phyloP scores from a whole-genome alignment of 2,888 invertebrate genomes.

The Hypselothyrea guttata region DNA sequence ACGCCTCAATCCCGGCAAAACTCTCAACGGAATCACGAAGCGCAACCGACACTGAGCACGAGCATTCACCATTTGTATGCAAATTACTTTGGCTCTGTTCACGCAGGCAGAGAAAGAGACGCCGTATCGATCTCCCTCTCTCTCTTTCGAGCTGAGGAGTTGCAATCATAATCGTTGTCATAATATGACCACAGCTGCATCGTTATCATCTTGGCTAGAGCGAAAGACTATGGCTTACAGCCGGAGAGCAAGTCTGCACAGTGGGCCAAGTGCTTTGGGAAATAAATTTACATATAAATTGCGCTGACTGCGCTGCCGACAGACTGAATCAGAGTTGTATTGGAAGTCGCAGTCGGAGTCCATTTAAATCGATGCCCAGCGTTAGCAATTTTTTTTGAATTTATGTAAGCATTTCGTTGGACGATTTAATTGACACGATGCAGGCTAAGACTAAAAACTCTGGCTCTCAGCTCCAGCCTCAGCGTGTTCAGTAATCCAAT shows the following conservation, averaged over 20 bases:
- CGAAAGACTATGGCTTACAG: no score
- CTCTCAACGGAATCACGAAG: slow-evolving; percentile 71
- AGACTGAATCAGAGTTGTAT: not conserved
- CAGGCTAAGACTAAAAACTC: slow-evolving; percentile 35
- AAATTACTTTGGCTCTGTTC: slow-evolving; percentile 54
- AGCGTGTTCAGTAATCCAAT: slow-evolving; percentile 71
- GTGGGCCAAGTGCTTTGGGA: slow-evolving; percentile 18
- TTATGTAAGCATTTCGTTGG: slow-evolving; percentile 78
- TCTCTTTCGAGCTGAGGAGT: no score
- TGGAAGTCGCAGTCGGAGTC: slow-evolving; percentile 22
- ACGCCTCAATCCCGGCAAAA: slow-evolving; percentile 34
- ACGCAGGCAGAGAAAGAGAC: slow-evolving; percentile 3
- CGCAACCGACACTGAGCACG: slow-evolving; percentile 73
- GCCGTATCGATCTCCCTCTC: not conserved
- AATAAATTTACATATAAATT: slow-evolving; percentile 77
- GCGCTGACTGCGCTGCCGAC: slow-evolving; percentile 47
- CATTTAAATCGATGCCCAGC: slow-evolving; percentile 78
- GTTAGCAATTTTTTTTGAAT: slow-evolving; percentile 77
- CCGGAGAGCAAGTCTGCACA: not conserved
- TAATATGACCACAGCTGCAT: slow-evolving; percentile 62
- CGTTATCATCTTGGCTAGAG: slow-evolving; percentile 64
- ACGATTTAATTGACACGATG: slow-evolving; percentile 74
- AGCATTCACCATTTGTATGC: slow-evolving; percentile 77
- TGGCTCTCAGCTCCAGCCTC: slow-evolving; percentile 2
- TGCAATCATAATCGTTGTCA: slow-evolving; percentile 74